Percentiles rank a stretch among this genome's conserved stretches.
Conservation (phyloP, 1,140 invertebrate genomes). For the Adoxophyes honmai region DNA sequence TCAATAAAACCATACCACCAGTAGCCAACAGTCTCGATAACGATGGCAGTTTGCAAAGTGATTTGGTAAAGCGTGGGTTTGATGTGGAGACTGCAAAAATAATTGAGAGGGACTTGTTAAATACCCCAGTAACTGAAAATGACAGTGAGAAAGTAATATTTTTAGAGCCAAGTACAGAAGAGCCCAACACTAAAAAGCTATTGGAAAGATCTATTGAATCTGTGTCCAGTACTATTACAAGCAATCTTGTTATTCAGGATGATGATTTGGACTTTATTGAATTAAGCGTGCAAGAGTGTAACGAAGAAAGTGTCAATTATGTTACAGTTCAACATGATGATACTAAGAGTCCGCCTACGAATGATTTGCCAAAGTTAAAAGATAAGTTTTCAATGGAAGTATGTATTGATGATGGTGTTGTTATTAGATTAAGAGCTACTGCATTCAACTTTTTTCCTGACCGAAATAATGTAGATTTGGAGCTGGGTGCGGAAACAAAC, state of each 20-base stretch:
- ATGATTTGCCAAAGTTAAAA: conserved; percentile 44
- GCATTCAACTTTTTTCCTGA: conserved; percentile 39
- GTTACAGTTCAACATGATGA: conserved; percentile 38
- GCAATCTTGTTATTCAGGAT: conserved; percentile 30
- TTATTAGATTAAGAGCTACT: conserved; percentile 53
- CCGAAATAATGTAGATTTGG: conserved; percentile 26
- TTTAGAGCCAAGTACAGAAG: not conserved
- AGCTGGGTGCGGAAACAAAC: conserved; percentile 19
- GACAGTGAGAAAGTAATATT: not conserved
- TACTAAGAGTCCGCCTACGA: conserved; percentile 23
- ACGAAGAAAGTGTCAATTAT: conserved; percentile 54
- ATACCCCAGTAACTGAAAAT: conserved; percentile 32
- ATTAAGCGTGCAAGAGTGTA: conserved; percentile 47
- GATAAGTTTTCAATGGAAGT: conserved; percentile 64
- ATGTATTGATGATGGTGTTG: conserved; percentile 59
- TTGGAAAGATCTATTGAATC: conserved; percentile 30
- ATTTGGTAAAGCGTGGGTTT: conserved; percentile 64
- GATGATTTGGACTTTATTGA: conserved; percentile 43
- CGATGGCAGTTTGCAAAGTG: conserved; percentile 43
- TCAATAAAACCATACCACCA: conserved; percentile 32
- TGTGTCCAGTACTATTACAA: conserved; percentile 1
- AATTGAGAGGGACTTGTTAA: conserved; percentile 62
- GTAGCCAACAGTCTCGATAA: conserved; percentile 19
- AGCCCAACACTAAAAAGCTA: conserved; percentile 9
- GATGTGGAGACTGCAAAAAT: conserved; percentile 64